Evolutionary conservation across 2,797 vertebrate genomes (phyloP).

Genomic region (Trematocara caparti): DNA sequence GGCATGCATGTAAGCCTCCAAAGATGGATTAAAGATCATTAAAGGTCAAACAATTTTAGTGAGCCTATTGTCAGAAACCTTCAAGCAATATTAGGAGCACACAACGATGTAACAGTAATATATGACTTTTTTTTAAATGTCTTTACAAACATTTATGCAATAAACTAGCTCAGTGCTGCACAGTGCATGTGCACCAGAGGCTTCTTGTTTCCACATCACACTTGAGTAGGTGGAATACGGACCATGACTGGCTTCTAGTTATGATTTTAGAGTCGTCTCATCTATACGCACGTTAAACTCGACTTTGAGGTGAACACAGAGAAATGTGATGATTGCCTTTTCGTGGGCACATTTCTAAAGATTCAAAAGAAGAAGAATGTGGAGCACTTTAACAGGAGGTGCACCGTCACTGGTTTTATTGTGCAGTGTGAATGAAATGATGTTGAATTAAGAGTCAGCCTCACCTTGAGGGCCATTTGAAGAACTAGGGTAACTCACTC

Average conservation of each 20-base stretch:
- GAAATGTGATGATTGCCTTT: not conserved
- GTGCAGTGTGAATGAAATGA: not conserved
- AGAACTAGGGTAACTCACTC: not conserved
- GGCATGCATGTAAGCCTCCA: not conserved
- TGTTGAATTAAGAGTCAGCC: not conserved
- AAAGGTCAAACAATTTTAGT: not conserved
- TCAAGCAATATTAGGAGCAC: not conserved
- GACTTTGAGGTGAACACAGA: not conserved
- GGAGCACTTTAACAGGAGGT: not conserved
- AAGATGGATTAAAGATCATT: not conserved
- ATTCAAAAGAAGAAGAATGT: not conserved
- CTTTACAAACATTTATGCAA: not conserved
- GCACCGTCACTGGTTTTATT: not conserved
- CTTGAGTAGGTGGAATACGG: not conserved
- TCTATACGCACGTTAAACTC: not conserved
- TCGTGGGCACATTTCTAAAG: not conserved
- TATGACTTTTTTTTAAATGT: accelerated
- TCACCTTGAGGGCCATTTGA: constrained; percentile 31
- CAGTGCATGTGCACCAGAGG: not conserved
- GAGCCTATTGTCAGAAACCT: not conserved
- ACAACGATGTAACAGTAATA: not conserved
- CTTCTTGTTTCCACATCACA: not conserved
- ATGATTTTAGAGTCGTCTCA: not conserved
- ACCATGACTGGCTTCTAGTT: not conserved
- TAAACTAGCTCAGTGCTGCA: not conserved